phyloP scores from a whole-genome alignment of 1,140 invertebrate genomes.

The Sitobion miscanthi region DNA sequence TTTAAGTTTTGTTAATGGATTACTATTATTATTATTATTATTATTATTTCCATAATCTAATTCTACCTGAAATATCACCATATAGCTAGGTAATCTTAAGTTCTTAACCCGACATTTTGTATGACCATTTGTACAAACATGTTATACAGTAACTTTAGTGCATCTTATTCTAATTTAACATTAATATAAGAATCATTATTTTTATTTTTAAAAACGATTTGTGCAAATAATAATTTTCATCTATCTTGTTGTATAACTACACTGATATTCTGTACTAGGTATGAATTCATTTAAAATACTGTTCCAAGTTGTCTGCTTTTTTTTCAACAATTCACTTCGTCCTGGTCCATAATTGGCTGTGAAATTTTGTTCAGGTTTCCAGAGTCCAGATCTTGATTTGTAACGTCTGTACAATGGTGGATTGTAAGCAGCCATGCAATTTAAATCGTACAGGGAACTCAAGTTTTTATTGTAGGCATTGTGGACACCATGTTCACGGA shows the following conservation, averaged over 20 bases:
- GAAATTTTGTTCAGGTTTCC: background rate
- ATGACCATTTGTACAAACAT: too few relatives aligned
- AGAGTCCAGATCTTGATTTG: background rate
- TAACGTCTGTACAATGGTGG: background rate
- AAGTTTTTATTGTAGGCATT: background rate
- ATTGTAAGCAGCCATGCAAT: conserved; percentile 7
- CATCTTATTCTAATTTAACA: background rate
- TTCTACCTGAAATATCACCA: too few relatives aligned
- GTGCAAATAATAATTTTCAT: background rate
- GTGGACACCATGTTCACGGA: background rate
- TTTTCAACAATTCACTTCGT: background rate
- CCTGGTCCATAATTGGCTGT: background rate
- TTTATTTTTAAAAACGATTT: background rate
- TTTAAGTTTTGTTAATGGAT: too few relatives aligned
- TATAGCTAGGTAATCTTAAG: too few relatives aligned
- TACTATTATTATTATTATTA: too few relatives aligned
- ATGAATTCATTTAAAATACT: background rate
- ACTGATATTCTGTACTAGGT: background rate
- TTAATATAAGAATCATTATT: background rate
- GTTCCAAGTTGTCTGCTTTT: background rate
- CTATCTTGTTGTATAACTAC: background rate
- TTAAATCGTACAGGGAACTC: background rate
- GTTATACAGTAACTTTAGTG: background rate
- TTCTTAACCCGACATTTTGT: too few relatives aligned
- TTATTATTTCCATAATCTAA: too few relatives aligned